Base-by-base conservation (phyloP, 2,888 invertebrate genomes). In the Brachypalpus laphriformis region DNA sequence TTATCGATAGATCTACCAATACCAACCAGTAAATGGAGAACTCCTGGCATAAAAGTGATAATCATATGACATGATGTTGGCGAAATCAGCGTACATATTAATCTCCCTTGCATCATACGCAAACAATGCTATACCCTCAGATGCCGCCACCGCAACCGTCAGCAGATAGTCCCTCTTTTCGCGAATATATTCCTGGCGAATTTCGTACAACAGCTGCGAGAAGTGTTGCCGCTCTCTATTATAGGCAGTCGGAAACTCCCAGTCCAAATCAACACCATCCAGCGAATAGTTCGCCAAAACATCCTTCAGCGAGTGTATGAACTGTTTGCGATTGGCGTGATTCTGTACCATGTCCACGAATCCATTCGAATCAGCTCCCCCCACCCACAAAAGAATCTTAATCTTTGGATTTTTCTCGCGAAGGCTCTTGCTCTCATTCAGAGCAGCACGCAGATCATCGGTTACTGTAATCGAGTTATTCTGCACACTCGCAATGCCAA, bases 1-100 rank as follows among this genome's bases (percentile, higher is more conserved):
- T n/a, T n/a, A n/a, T n/a, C n/a, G n/a, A n/a, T n/a, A n/a, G n/a
- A n/a, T n/a, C n/a, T n/a, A n/a, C n/a, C n/a, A n/a, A n/a, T 25
- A 25, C 25, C 25, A 25, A 87, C 93, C 96, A 16, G 98, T 98
- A 87, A 97, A 94, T 0, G 98, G 98, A 1, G 96, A 95, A 82
- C 94, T 94, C 90, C 93, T 93, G 3, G 94, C 94, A 89, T 94
- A 98, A 89, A 94, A 96, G 91, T 98, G 97, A 89, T 95, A 98
- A 91, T 98, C 98, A 90, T 98, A 98, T 0, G 96, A 94, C 98
- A 98, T 98, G n/a, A 98, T 89, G 91, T 97, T 97, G 0, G 97
- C 94, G 92, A 94, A 97, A 91, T 98, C 98, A 0, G 95, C 94
- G 90, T 96, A 97, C 93, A 95, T 92, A 88, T 96, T 96, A 78